Conservation (phyloP, 1,140 invertebrate species). For the Drosophila pseudoananassae region DNA sequence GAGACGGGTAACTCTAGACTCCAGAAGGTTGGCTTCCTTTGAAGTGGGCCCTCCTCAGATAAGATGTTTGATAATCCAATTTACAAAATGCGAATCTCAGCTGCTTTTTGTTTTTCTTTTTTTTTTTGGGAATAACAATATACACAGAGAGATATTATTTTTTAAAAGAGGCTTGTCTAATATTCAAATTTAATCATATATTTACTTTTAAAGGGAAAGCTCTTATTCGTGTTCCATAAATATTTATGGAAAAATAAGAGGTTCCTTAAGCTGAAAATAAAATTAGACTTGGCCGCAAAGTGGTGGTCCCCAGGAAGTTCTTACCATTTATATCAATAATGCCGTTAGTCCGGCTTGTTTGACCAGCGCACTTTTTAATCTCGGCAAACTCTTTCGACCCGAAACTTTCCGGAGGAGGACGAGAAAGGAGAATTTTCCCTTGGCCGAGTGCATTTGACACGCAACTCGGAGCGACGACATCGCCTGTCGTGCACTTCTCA, state of each 20-base stretch:
- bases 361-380: conserved; percentile 62
- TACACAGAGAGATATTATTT: background rate
- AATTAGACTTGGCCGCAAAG: conserved; percentile 47
- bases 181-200: background rate
- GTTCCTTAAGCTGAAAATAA: conserved; percentile 39
- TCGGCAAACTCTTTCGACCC: conserved; percentile 34
- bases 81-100: conserved; percentile 73
- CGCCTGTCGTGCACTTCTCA: conserved; percentile 40
- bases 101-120: conserved; percentile 28
- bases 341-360: conserved; percentile 52
- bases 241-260: conserved; percentile 69
- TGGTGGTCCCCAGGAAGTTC: conserved; percentile 37
- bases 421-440: conserved; percentile 7
- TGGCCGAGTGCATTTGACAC: conserved; percentile 61
- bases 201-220: conserved; percentile 7
- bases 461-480: conserved; percentile 63
- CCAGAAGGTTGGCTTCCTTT: conserved; percentile 61
- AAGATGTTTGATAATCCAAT: conserved; percentile 72
- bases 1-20: conserved; percentile 48
- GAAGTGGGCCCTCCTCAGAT: conserved; percentile 61
- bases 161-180: background rate
- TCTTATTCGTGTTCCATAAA: conserved; percentile 50
- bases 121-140: background rate
- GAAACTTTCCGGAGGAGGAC: background rate
- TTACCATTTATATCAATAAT: conserved; percentile 77